Evolutionary conservation across 2,113 vertebrate species (phyloP).

Genomic region (Todiramphus chloris): DNA sequence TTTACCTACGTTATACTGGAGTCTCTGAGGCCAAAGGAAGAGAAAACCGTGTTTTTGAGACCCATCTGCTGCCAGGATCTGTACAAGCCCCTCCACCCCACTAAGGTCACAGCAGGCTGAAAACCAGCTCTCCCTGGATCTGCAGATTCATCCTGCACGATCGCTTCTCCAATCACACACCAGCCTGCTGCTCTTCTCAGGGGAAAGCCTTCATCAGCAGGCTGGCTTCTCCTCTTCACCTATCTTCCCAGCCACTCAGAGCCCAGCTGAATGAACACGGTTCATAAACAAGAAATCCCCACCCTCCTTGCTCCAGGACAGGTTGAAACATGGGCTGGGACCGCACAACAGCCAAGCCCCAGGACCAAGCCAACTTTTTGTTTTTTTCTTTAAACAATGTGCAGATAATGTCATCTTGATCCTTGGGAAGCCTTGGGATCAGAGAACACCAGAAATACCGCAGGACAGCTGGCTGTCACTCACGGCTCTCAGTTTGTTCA

Average conservation of each 20-base stretch:
- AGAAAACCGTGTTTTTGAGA: not conserved
- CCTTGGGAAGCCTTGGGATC: not conserved
- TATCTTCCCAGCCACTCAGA: not conserved
- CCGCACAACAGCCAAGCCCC: not conserved
- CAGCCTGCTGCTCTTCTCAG: not conserved
- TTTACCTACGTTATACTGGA: not conserved
- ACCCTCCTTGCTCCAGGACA: conserved; percentile 12
- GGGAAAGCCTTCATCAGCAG: not conserved
- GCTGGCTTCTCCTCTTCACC: not conserved
- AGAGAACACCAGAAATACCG: not conserved
- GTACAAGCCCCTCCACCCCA: not conserved
- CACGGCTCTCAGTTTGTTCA: not conserved
- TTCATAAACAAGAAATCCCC: not conserved
- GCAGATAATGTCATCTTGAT: not conserved
- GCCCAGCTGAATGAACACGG: not conserved
- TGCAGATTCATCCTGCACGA: not conserved
- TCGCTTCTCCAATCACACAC: not conserved
- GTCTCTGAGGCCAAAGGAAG: not conserved
- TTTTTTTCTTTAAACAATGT: not conserved
- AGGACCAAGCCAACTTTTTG: not conserved
- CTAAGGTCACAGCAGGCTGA: not conserved
- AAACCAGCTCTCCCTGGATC: not conserved
- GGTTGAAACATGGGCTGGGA: conserved; percentile 15
- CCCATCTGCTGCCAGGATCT: not conserved
- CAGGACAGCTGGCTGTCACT: not conserved